Evolutionary conservation across 2,113 vertebrate genomes (phyloP), one percentile per base, ranked within the genome.

Genomic region (Oenanthe melanoleuca): DNA sequence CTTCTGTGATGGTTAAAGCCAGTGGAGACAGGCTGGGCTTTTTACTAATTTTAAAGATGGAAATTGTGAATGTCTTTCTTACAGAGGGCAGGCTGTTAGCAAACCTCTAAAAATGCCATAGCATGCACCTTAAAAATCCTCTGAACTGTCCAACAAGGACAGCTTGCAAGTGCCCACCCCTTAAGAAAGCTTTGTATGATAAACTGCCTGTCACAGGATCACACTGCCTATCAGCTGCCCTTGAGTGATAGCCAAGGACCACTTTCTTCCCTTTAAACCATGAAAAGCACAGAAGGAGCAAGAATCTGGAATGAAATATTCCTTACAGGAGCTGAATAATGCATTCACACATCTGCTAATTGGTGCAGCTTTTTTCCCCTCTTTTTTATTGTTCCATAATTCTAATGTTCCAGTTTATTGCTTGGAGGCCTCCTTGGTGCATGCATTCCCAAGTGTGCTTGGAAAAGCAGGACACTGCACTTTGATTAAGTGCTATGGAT

Each of bases 1-100:
- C 44, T 95, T 65, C 47, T 82, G 28, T 50, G 61, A 91, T 91
- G 88, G 96, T 92, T 91, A 88, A 94, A 94, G 86, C 64, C 86
- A 75, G 75, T 88, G 88, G 88, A 93, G 82, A 95, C 88, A 92
- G 86, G 80, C 95, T 96, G 95, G 82, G 15, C 61, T 37, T 89
- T 82, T 70, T 71, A 74, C 92, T 96, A 80, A 91, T 87, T 96
- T 92, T 94, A 75, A 88, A 87, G 72, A 86, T 74, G 92, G 80
- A 89, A 97, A 95, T 56, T 75, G 52, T 89, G 56, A 91, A 65
- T 56, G 33, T 49, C 38, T 60, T 80, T 83, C 60, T 67, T 69
- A 87, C 1, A 86, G 64, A 85, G 31, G 45, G 37, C 72, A 73
- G 47, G 57, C 40, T 89, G n/a, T 49, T 80, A 66, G 59, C 47